Base-by-base conservation (phyloP, 2,113 vertebrate species). In the Psophia crepitans region DNA sequence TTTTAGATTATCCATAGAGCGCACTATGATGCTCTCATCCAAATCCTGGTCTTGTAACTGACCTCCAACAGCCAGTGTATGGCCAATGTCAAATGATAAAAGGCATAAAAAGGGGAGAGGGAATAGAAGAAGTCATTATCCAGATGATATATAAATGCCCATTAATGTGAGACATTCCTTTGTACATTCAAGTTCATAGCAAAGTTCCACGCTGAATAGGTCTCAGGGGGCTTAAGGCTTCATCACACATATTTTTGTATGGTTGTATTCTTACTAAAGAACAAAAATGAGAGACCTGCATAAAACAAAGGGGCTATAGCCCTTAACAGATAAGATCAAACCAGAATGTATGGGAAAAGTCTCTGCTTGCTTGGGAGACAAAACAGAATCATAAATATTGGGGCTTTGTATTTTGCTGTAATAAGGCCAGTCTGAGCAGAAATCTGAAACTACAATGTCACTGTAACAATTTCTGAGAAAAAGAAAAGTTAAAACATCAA, bases 101-200 rank as follows among this genome's bases (percentile, higher is more conserved):
- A 87, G 77, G 49, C 75, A 94, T 66, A 74, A 87, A 79, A 73
- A 83, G 44, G 24, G 61, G 20, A 66, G 32, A 90, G 46, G 86
- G 53, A 93, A 84, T 61, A 65, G 80, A 87, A 89, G 77, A 33
- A 65, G 56, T 89, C 35, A 76, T 92, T 84, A 90, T 92, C 60
- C 28, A 84, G 89, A 95, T 94, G 61, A 95, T 93, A 92, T 91
- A 95, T 95, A 90, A 89, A 93, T 68, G 57, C 37, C 27, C 44
- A 35, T 44, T 97, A 95, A 94, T 41, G 57, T 92, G 58, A 73
- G 68, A 27, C 92, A 91, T 97, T 95, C 86, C 74, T 82, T 46
- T 84, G 69, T 87, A 64, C 69, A 53, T 89, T 78, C 76, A 89
- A 93, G 73, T 93, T 92, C 89, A 60, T 75, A 91, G 86, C 51